phyloP scores from a whole-genome alignment of 2,113 vertebrate genomes.

The Seriola dumerili region DNA sequence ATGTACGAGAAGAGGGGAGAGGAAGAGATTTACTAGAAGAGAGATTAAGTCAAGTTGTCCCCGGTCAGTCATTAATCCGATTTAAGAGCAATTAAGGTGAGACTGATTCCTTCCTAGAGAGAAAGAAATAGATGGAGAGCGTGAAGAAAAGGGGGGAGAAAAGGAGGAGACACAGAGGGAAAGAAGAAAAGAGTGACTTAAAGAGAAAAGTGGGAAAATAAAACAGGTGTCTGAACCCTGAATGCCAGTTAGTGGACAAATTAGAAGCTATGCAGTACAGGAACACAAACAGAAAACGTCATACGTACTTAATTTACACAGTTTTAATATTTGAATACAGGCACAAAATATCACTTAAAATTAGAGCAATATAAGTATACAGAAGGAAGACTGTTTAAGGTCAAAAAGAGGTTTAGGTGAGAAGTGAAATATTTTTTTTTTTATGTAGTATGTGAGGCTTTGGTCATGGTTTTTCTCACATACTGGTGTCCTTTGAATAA shows the following conservation, averaged over 20 bases:
- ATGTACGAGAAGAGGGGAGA: conserved; percentile 72
- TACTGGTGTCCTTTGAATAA: background rate
- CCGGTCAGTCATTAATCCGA: conserved; percentile 87
- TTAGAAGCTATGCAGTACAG: background rate
- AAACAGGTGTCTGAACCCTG: conserved; percentile 58
- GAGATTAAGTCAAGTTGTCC: conserved; percentile 87
- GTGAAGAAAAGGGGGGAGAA: conserved; percentile 64
- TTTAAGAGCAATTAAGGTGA: conserved; percentile 88
- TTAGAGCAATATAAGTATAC: background rate
- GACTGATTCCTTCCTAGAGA: conserved; percentile 84
- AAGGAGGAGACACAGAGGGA: conserved; percentile 48
- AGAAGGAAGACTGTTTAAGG: background rate
- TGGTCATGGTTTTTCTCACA: background rate
- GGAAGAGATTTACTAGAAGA: conserved; percentile 83
- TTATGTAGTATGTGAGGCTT: background rate
- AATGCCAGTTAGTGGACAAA: conserved; percentile 29
- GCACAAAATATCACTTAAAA: background rate
- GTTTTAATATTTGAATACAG: background rate
- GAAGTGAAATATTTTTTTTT: background rate
- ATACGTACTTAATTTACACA: background rate
- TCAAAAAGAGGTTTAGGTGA: conserved; percentile 3
- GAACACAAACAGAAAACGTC: background rate
- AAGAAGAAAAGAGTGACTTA: conserved; percentile 65
- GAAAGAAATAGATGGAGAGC: conserved; percentile 78
- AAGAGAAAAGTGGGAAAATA: conserved; percentile 68